These are phyloP conservation scores for Lates calcarifer DNA, from an alignment of 2,113 vertebrate species.

Conservation along the genomic window DNA sequence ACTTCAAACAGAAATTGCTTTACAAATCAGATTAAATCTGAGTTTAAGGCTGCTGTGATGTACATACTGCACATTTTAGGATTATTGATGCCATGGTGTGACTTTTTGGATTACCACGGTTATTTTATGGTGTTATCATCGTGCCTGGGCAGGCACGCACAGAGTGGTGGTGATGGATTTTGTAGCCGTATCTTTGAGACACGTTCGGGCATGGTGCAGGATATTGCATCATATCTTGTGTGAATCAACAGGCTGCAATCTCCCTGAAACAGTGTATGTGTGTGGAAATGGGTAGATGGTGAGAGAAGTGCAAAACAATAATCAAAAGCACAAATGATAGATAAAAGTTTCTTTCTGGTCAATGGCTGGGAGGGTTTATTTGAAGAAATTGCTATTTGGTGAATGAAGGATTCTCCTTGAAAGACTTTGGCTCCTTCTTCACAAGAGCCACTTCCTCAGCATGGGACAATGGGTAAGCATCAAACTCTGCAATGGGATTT, in stretches of 20 bases:
- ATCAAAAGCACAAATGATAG: constrained; percentile 35
- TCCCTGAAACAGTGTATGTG: constrained; percentile 26
- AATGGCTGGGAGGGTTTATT: constrained; percentile 47
- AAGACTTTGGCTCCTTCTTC: constrained; percentile 37
- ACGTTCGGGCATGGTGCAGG: constrained; percentile 14
- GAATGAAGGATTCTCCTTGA: constrained; percentile 51
- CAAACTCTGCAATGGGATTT: constrained; percentile 45
- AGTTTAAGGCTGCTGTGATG: background rate
- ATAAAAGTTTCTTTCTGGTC: constrained; percentile 55
- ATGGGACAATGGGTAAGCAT: constrained; percentile 8
- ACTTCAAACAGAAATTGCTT: background rate
- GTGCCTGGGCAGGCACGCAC: background rate
- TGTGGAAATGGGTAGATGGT: constrained; percentile 29
- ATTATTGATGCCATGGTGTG: background rate
- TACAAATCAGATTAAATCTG: background rate
- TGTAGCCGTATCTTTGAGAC: constrained; percentile 14
- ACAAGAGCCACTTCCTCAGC: constrained; percentile 31
- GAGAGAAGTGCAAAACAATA: constrained; percentile 47
- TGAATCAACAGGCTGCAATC: constrained; percentile 42
- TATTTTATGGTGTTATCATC: constrained; percentile 10
- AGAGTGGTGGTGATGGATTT: background rate
- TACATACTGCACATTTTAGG: background rate
- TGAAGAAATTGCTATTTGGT: constrained; percentile 43
- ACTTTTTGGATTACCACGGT: background rate
- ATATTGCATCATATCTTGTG: constrained; percentile 55